Evolutionary conservation across 2,113 vertebrate species (phyloP).

Genomic region (Bothrops jararaca): DNA sequence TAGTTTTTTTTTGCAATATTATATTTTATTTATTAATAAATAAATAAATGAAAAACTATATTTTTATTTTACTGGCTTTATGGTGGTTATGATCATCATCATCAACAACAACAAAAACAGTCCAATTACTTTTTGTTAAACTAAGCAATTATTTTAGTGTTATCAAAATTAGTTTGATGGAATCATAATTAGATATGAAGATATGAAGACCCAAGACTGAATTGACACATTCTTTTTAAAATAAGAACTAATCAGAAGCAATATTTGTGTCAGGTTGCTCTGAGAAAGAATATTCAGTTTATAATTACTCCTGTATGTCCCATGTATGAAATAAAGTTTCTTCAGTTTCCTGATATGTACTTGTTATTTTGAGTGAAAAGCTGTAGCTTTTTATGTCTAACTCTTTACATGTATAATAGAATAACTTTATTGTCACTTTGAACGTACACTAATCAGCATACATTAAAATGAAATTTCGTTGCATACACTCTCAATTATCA

Average conservation of each 20-base stretch:
- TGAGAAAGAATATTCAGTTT: constrained; percentile 32
- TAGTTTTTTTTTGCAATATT: constrained; percentile 13
- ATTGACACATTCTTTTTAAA: constrained; percentile 67
- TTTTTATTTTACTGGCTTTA: background rate
- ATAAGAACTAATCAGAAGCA: constrained; percentile 54
- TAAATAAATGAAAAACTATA: background rate
- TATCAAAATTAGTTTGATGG: constrained; percentile 48
- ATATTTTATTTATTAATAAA: constrained; percentile 18
- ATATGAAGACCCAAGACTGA: constrained; percentile 62
- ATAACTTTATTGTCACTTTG: too few relatives aligned
- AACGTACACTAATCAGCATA: too few relatives aligned
- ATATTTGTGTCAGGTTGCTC: constrained; percentile 56
- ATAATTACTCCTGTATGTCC: constrained; percentile 21
- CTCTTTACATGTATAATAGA: background rate
- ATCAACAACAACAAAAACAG: constrained; percentile 22
- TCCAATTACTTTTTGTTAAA: background rate
- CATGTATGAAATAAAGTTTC: background rate
- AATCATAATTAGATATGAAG: constrained; percentile 47
- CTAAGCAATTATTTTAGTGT: background rate
- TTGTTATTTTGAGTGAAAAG: background rate
- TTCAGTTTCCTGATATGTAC: background rate
- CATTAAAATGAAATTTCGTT: too few relatives aligned
- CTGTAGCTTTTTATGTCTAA: constrained; percentile 9
- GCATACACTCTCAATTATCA: too few relatives aligned
- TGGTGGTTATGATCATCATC: constrained; percentile 16